phyloP scores from a whole-genome alignment of 2,888 invertebrate species.

The Polydrusus pterygomalis region DNA sequence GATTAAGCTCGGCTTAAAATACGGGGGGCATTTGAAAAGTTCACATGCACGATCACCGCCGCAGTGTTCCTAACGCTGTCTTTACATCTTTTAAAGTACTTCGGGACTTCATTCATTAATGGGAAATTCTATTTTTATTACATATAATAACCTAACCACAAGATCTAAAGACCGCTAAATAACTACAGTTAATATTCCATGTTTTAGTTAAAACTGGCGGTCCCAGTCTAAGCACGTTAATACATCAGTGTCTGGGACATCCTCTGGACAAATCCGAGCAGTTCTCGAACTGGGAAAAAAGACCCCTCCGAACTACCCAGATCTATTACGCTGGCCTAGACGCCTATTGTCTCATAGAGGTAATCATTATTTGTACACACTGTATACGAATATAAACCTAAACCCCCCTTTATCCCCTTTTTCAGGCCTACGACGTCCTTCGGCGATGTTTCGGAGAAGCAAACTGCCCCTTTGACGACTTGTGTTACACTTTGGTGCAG shows the following conservation, averaged over 20 bases:
- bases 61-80: no score
- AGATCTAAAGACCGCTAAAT: no score
- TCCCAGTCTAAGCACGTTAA: slow-evolving; percentile 83
- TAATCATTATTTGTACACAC: slow-evolving; percentile 1
- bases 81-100: no score
- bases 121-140: no score
- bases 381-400: no score
- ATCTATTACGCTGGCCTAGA: slow-evolving; percentile 91
- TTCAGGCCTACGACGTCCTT: slow-evolving; percentile 80
- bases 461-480: slow-evolving; percentile 78
- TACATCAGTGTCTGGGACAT: slow-evolving; percentile 84
- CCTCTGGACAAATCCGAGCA: slow-evolving; percentile 91
- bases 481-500: slow-evolving; percentile 77
- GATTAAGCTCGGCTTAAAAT: not conserved
- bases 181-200: not conserved
- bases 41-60: no score
- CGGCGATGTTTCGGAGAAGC: slow-evolving; percentile 72
- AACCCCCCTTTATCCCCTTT: not conserved
- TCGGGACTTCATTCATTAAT: no score
- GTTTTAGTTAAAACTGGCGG: slow-evolving; percentile 72
- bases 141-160: no score
- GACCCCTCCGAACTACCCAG: slow-evolving; percentile 87
- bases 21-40: not conserved
- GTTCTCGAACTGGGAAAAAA: slow-evolving; percentile 92
- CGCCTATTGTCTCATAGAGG: slow-evolving; percentile 88